Conservation (phyloP, 2,113 vertebrate genomes). For the Mus pahari region DNA sequence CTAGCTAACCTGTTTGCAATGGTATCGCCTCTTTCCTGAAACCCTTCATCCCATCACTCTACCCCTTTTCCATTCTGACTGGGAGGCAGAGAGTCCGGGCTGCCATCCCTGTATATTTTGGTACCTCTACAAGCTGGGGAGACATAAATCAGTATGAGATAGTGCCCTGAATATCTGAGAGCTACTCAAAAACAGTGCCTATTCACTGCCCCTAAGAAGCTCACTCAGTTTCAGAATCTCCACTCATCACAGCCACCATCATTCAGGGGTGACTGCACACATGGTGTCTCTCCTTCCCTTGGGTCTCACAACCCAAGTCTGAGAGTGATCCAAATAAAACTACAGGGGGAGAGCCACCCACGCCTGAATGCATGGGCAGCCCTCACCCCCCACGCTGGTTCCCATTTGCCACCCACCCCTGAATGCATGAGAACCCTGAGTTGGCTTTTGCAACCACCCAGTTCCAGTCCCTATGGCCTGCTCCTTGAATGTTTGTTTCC, state of each 20-base stretch:
- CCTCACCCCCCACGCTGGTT: neutral
- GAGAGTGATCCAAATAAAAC: neutral
- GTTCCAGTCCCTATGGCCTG: neutral
- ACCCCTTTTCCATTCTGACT: neutral
- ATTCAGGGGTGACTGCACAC: rapidly evolving
- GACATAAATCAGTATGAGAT: no score
- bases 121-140: neutral
- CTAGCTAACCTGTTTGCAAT: neutral
- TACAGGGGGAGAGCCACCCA: no score
- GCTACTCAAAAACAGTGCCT: neutral
- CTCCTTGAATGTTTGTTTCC: neutral
- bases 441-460: no score
- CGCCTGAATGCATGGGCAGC: no score
- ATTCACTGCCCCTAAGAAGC: neutral
- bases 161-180: neutral
- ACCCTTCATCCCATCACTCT: neutral
- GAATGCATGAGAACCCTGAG: neutral
- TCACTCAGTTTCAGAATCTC: neutral
- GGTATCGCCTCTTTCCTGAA: neutral
- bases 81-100: neutral
- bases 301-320: neutral
- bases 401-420: neutral
- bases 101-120: neutral
- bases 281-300: rapidly evolving
- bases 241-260: neutral